These are phyloP conservation scores for Stramonita haemastoma DNA, from an alignment of 2,888 invertebrate genomes.

Conservation along the genomic window DNA sequence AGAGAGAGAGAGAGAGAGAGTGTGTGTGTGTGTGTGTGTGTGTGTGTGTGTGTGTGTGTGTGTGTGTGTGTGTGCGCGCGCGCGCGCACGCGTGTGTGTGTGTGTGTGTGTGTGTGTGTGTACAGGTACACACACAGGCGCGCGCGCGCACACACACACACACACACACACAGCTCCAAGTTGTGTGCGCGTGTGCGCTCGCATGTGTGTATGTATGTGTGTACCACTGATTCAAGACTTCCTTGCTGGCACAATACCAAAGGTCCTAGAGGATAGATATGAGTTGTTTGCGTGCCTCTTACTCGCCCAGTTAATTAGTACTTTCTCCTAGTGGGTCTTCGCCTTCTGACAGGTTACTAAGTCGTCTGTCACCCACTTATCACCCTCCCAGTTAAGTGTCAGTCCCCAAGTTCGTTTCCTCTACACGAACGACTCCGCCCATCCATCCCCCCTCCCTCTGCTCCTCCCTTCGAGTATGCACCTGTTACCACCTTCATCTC, in stretches of 20 bases:
- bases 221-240: background rate
- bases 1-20: background rate
- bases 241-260: too few relatives aligned
- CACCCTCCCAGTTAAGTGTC: too few relatives aligned
- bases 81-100: background rate
- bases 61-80: slow-evolving; percentile 22
- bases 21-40: background rate
- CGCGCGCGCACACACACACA: background rate
- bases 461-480: too few relatives aligned
- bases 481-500: too few relatives aligned
- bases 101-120: too few relatives aligned
- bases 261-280: background rate
- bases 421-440: too few relatives aligned
- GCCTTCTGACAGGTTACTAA: too few relatives aligned
- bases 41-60: slow-evolving; percentile 5
- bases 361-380: too few relatives aligned
- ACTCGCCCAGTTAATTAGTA: too few relatives aligned
- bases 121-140: background rate
- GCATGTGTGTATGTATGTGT: background rate
- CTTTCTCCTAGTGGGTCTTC: too few relatives aligned
- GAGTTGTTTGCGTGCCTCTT: background rate
- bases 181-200: background rate
- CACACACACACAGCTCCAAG: background rate
- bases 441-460: too few relatives aligned
- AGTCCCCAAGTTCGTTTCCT: too few relatives aligned